phyloP scores from a whole-genome alignment of 2,113 vertebrate species.

The Murina feae region DNA sequence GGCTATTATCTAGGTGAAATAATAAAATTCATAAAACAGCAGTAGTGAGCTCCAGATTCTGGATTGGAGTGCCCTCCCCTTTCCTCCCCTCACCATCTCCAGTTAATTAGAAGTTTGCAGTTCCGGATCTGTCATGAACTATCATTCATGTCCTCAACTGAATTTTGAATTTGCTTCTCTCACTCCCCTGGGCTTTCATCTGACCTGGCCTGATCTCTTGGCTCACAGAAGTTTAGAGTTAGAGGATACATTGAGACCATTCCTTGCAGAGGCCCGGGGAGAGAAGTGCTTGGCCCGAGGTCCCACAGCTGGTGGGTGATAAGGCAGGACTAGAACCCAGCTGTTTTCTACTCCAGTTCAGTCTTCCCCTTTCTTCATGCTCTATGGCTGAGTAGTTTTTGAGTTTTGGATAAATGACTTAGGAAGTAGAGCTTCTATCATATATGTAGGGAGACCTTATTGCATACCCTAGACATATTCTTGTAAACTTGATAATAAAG shows the following conservation, averaged over 20 bases:
- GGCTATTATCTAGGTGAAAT: constrained; percentile 16
- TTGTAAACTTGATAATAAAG: constrained; percentile 52
- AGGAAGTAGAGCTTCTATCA: background rate
- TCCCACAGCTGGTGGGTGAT: background rate
- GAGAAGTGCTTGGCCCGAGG: background rate
- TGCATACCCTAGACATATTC: constrained; percentile 3
- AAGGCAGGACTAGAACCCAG: background rate
- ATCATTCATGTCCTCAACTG: constrained; percentile 2
- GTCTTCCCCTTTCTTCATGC: background rate
- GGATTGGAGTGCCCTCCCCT: background rate
- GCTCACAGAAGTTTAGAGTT: background rate
- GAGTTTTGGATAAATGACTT: background rate
- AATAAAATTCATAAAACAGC: constrained; percentile 28
- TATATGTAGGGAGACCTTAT: background rate
- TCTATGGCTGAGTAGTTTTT: background rate
- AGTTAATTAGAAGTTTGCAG: constrained; percentile 24
- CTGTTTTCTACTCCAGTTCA: background rate
- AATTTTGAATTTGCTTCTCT: constrained; percentile 37
- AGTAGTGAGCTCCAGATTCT: background rate
- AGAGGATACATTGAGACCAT: background rate
- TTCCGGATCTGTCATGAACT: background rate
- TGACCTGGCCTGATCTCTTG: background rate
- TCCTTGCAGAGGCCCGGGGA: background rate
- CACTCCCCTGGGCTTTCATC: background rate
- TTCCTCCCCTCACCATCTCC: background rate